Evolutionary conservation across 1,140 invertebrate species (phyloP), one percentile per base, ranked within the genome.

Genomic region (Orussus abietinus): DNA sequence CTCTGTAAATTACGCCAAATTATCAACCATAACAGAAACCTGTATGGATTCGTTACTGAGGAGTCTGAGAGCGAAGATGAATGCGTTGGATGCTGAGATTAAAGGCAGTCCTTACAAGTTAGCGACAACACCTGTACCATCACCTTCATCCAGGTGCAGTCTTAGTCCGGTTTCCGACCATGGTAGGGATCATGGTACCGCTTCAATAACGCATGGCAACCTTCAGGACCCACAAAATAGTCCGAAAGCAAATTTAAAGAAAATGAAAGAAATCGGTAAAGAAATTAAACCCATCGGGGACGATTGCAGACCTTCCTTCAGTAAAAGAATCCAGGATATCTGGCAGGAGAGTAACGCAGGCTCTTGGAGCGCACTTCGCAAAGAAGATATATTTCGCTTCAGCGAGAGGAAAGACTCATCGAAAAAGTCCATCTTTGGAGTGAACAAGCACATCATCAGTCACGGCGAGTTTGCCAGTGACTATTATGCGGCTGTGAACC

Each of bases 271-370:
- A 25, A 25, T 7, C 22, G 6, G 22, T 25, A n/a, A 25, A 25
- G 22, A n/a, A 25, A 25, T 25, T 25, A 25, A 25, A 25, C 6
- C 22, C 6, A 25, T 7, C 22, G 6, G 22, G 6, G 22, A 25
- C 6, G 22, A 25, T 25, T 7, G 6, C 6, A 25, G 43, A 3
- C 17, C 43, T 6, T 45, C 43, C 6, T 45, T 45, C 20, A 20
- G 30, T 22, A 31, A 39, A 25, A 38, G 43, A 34, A 45, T 45
- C 26, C 43, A 45, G 18, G 43, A 45, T 5, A 45, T 45, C 17
- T 45, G 43, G 43, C 37, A 38, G 10, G 10, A 39, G 2, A 38
- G 31, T 11, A 21, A 11, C 4, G 12, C 32, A 6, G 18, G 14
- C 10, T 26, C 26, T 4, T 45, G 42, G 42, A 20, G 20, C 13